A percentile compares a stretch with the other conserved stretches of the same genome.
phyloP scores from a whole-genome alignment of 53 echinoderm and acorn worm genomes.

The Pentamera pediparva region DNA sequence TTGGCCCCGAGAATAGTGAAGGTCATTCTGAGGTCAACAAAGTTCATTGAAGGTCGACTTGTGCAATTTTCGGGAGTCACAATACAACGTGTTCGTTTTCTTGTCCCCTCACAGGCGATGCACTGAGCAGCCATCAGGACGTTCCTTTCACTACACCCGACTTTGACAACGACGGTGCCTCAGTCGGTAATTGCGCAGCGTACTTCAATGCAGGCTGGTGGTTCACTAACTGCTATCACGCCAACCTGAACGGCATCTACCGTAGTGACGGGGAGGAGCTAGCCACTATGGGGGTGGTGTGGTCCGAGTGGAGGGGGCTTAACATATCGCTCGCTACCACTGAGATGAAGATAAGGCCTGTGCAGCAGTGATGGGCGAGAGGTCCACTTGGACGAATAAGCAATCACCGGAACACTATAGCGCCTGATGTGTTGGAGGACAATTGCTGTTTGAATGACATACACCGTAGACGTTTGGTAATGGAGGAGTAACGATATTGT shows the following conservation, averaged over 20 bases:
- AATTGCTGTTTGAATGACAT: background rate
- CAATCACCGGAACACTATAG: background rate
- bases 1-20: too few species aligned
- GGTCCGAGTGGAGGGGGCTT: background rate
- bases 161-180: constrained; percentile 28
- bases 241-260: constrained; percentile 47
- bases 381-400: background rate
- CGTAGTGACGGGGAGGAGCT: background rate
- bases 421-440: too few species aligned
- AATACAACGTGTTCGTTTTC: background rate
- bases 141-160: constrained; percentile 35
- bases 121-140: constrained; percentile 9
- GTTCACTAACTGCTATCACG: constrained; percentile 33
- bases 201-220: constrained; percentile 31
- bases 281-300: background rate
- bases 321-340: constrained; percentile 17
- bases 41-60: too few species aligned
- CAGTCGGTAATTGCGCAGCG: constrained; percentile 7
- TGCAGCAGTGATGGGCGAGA: background rate
- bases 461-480: background rate
- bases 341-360: constrained; percentile 41
- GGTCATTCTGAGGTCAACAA: too few species aligned
- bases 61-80: too few species aligned
- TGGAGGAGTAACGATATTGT: background rate
- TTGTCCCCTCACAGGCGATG: constrained; percentile 19